These are phyloP conservation scores for Grammomys surdaster DNA, from an alignment of 2,113 vertebrate genomes.

Conservation along the genomic window DNA sequence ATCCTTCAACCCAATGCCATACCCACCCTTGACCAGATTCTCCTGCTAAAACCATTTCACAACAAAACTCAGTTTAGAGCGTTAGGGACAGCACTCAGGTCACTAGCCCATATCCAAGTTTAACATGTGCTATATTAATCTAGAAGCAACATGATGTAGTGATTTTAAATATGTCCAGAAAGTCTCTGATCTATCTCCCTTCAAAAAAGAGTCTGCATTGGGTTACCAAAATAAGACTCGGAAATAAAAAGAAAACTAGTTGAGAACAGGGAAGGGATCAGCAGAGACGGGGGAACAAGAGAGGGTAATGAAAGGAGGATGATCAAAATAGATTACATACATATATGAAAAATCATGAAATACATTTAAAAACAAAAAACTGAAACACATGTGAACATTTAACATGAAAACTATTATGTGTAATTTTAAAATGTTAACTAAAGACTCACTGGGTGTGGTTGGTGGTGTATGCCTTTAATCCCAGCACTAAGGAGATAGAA, in stretches of 20 bases:
- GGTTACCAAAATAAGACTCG: not conserved
- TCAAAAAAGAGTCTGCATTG: not conserved
- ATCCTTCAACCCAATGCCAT: not conserved
- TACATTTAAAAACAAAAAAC: no score
- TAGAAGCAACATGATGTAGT: not conserved
- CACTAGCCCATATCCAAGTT: not conserved
- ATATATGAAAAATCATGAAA: not conserved
- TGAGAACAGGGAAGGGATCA: not conserved
- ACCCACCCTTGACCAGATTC: not conserved
- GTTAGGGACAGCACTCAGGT: not conserved
- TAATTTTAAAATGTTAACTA: not conserved
- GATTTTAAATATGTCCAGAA: slow-evolving; percentile 20
- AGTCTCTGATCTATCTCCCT: not conserved
- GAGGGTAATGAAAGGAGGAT: no score
- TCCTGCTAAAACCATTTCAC: not conserved
- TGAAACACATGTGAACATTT: no score
- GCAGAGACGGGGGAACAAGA: no score
- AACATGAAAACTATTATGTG: not conserved
- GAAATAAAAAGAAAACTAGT: not conserved
- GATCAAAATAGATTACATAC: not conserved
- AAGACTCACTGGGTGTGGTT: not conserved
- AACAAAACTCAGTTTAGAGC: not conserved
- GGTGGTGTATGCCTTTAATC: not conserved
- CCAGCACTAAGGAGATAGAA: not conserved
- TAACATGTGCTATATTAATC: not conserved